Percentiles rank a stretch among this genome's conserved stretches.
Evolutionary conservation across 2,797 vertebrate genomes (phyloP).

Genomic region (Carcharodon carcharias): DNA sequence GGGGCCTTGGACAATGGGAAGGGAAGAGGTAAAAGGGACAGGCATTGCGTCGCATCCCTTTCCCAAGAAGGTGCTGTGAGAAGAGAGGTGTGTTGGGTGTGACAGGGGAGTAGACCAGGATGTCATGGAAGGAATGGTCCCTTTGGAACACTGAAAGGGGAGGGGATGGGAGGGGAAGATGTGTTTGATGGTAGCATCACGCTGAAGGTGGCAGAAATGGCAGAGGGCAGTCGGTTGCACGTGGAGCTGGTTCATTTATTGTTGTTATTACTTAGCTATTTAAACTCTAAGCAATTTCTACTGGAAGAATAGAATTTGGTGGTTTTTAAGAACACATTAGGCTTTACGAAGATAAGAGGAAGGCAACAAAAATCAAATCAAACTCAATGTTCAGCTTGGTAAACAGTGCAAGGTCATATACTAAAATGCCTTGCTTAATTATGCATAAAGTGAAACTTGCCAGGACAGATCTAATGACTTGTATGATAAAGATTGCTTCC

Average conservation of each 20-base stretch:
- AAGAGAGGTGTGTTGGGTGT: background rate
- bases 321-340: background rate
- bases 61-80: no score
- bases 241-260: background rate
- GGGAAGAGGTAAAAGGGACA: background rate
- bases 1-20: background rate
- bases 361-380: background rate
- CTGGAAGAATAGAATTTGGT: background rate
- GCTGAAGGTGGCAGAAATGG: background rate
- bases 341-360: background rate
- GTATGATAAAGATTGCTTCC: background rate
- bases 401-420: background rate
- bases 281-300: background rate
- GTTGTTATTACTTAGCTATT: background rate
- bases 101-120: background rate
- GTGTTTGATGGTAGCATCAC: background rate
- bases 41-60: background rate
- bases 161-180: background rate
- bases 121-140: background rate
- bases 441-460: background rate
- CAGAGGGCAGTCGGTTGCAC: background rate
- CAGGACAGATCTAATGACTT: background rate
- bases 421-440: conserved; percentile 1
- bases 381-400: background rate
- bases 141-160: background rate